phyloP scores from a whole-genome alignment of 2,113 vertebrate species.

The Fulmarus glacialis region DNA sequence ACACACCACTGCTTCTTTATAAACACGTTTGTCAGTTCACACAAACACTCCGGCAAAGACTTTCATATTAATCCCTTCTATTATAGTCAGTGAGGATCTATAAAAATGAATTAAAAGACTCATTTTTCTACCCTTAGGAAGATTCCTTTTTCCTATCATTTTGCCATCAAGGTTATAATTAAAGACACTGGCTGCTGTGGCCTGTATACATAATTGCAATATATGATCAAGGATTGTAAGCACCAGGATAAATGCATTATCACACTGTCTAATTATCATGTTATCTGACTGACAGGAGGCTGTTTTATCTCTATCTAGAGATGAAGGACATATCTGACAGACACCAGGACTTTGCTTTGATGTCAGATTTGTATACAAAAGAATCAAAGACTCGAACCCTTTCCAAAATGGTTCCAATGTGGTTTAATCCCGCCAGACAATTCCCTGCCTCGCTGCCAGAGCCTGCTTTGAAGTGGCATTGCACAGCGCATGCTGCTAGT shows the following conservation, averaged over 20 bases:
- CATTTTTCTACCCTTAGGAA: constrained; percentile 43
- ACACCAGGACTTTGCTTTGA: constrained; percentile 73
- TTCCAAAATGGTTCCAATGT: constrained; percentile 64
- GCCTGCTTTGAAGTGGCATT: constrained; percentile 72
- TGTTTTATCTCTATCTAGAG: constrained; percentile 74
- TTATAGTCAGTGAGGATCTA: background rate
- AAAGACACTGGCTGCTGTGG: constrained; percentile 69
- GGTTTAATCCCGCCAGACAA: constrained; percentile 42
- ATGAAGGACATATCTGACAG: constrained; percentile 70
- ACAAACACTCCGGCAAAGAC: background rate
- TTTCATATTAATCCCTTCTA: background rate
- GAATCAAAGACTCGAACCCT: constrained; percentile 69
- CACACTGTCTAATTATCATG: constrained; percentile 72
- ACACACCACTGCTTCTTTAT: background rate
- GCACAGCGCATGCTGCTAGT: background rate
- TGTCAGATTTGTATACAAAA: constrained; percentile 69
- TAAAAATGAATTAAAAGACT: constrained; percentile 48
- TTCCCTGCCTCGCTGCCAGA: constrained; percentile 34
- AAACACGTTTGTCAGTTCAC: background rate
- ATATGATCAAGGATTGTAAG: constrained; percentile 77
- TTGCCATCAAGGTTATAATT: constrained; percentile 74
- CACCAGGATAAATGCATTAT: constrained; percentile 71
- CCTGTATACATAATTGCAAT: constrained; percentile 68
- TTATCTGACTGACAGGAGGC: constrained; percentile 74
- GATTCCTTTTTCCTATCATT: constrained; percentile 58